Percentiles rank a stretch among this genome's conserved stretches.
Evolutionary conservation across 2,888 invertebrate genomes (phyloP).

Genomic region (Aleiodes alternator): DNA sequence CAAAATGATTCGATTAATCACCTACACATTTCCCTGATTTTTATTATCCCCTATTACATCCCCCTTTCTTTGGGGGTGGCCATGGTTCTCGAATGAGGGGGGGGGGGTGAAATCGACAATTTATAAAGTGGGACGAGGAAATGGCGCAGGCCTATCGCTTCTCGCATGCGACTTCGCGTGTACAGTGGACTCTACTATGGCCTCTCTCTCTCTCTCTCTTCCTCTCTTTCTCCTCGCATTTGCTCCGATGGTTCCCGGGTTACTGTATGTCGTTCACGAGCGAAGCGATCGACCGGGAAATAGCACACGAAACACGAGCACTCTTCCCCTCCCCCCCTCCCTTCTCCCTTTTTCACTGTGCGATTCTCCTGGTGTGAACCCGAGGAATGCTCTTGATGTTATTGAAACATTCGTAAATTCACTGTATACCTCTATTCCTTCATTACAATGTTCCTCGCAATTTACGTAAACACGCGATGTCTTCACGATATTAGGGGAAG

Average conservation of each 20-base stretch:
- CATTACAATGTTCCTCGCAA: too few species aligned
- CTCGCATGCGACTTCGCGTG: conserved; percentile 51
- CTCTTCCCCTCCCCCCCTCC: neutral
- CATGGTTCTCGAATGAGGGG: neutral
- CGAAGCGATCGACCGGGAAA: conserved; percentile 56
- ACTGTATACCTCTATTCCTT: too few species aligned
- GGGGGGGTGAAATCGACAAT: conserved; percentile 18
- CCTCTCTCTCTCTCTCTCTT: too few species aligned
- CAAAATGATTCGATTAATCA: too few species aligned
- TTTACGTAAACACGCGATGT: too few species aligned
- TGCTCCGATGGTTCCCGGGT: neutral
- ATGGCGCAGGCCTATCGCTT: conserved; percentile 47
- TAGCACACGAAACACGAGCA: conserved; percentile 38
- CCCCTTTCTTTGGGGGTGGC: neutral
- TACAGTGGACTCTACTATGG: neutral
- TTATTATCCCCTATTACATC: neutral
- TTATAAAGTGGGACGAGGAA: conserved; percentile 23
- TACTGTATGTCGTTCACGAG: conserved; percentile 48
- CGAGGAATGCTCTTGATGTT: too few species aligned
- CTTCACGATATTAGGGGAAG: too few species aligned
- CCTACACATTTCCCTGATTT: neutral
- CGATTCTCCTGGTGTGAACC: neutral
- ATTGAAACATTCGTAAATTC: too few species aligned
- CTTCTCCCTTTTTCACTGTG: too few species aligned
- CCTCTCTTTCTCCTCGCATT: conserved; percentile 5